Conservation (phyloP, 30 jellyfish, hydroid and myxozoan genomes). For the Chironex yamaguchii region DNA sequence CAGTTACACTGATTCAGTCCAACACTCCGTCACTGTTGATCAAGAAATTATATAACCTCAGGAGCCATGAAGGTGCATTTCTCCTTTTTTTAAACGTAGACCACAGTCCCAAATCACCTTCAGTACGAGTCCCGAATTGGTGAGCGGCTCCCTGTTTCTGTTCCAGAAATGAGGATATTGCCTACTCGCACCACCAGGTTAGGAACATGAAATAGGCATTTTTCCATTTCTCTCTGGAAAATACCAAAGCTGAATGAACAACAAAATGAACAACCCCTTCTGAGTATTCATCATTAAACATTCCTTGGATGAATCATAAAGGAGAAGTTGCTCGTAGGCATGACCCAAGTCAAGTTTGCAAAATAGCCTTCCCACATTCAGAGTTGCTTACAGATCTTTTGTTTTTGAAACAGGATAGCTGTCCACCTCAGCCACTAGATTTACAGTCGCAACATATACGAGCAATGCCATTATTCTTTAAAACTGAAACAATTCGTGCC, state of each 20-base stretch:
- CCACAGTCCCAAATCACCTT: too few species aligned
- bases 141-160: too few species aligned
- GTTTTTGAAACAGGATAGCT: constrained; percentile 30
- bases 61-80: too few species aligned
- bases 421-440: constrained; percentile 21
- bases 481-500: constrained; percentile 39
- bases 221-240: constrained; percentile 44
- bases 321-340: constrained; percentile 49
- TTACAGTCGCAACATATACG: too few species aligned
- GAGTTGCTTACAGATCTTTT: constrained; percentile 1
- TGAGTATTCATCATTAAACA: constrained; percentile 32
- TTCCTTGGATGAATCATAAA: constrained; percentile 30
- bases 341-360: constrained; percentile 32
- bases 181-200: constrained; percentile 9
- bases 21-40: too few species aligned
- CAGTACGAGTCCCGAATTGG: too few species aligned
- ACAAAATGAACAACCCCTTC: constrained; percentile 53
- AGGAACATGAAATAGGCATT: not conserved
- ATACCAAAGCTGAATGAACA: constrained; percentile 38
- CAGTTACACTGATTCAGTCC: too few species aligned
- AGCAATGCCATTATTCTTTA: too few species aligned
- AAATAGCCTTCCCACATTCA: constrained; percentile 29
- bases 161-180: constrained; percentile 27
- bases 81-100: too few species aligned
- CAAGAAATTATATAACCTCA: too few species aligned